Percentiles rank a stretch among this genome's conserved stretches.
Conservation (phyloP, 2,113 vertebrate species). For the Dromas ardeola region DNA sequence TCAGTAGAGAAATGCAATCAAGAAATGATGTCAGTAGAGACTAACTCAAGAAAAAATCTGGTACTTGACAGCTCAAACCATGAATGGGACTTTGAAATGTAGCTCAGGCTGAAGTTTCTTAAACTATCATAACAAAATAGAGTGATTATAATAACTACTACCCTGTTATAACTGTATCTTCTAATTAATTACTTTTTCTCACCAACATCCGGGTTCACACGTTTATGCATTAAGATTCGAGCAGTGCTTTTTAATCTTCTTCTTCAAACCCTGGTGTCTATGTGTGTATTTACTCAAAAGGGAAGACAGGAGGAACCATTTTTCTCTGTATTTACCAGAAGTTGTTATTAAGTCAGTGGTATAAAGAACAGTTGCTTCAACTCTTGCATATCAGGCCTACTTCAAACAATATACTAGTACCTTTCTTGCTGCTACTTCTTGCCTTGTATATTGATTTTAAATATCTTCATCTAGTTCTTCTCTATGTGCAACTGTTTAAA, state of each 20-base stretch:
- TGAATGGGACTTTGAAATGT: neutral
- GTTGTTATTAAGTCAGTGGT: neutral
- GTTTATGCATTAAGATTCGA: neutral
- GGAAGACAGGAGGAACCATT: neutral
- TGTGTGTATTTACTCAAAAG: constrained; percentile 6
- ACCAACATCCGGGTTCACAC: neutral
- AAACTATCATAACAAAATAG: neutral
- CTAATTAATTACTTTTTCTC: constrained; percentile 27
- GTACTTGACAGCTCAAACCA: neutral
- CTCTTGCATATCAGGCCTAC: neutral
- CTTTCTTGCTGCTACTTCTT: neutral
- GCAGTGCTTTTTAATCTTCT: neutral
- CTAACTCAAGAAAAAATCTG: neutral
- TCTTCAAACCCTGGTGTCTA: neutral
- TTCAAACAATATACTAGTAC: neutral
- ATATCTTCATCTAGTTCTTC: neutral
- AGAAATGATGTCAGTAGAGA: neutral
- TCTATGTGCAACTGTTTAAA: neutral
- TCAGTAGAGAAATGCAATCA: neutral
- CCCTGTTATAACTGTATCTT: neutral
- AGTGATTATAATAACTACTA: neutral
- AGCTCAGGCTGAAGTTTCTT: neutral
- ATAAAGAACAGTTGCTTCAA: neutral
- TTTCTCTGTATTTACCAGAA: neutral
- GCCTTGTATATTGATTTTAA: neutral